These are phyloP conservation scores for Pandemis cinnamomeana DNA, from an alignment of 2,888 invertebrate species.

Conservation along the genomic window DNA sequence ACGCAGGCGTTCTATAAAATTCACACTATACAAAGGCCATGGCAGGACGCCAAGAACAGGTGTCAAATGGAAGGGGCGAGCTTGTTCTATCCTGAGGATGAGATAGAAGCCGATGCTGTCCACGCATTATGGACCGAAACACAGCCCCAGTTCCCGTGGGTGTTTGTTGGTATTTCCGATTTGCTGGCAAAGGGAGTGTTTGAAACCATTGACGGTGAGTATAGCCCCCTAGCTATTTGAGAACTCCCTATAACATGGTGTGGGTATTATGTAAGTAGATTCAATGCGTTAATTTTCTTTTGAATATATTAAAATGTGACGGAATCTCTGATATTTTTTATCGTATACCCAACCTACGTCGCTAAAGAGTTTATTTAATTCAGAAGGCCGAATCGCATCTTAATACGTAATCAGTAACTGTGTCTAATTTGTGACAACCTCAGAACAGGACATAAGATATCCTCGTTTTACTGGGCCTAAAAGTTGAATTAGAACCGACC, in stretches of 20 bases:
- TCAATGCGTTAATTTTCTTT: too few relatives aligned
- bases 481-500: too few relatives aligned
- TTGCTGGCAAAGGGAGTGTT: constrained; percentile 60
- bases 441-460: too few relatives aligned
- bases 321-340: background rate
- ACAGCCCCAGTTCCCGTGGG: constrained; percentile 47
- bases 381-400: too few relatives aligned
- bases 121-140: constrained; percentile 38
- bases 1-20: constrained; percentile 47
- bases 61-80: constrained; percentile 47
- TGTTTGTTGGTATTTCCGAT: constrained; percentile 63
- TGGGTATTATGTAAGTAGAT: too few relatives aligned
- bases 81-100: constrained; percentile 46
- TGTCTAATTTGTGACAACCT: too few relatives aligned
- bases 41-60: constrained; percentile 44
- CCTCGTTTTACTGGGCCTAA: too few relatives aligned
- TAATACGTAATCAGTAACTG: too few relatives aligned
- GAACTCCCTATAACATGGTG: background rate
- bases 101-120: constrained; percentile 43
- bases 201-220: constrained; percentile 60
- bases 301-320: background rate
- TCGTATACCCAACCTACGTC: too few relatives aligned
- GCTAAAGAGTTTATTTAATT: too few relatives aligned
- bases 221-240: background rate
- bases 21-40: constrained; percentile 44